phyloP scores from a whole-genome alignment of 1,140 invertebrate genomes.

The Caenorhabditis brenneri region DNA sequence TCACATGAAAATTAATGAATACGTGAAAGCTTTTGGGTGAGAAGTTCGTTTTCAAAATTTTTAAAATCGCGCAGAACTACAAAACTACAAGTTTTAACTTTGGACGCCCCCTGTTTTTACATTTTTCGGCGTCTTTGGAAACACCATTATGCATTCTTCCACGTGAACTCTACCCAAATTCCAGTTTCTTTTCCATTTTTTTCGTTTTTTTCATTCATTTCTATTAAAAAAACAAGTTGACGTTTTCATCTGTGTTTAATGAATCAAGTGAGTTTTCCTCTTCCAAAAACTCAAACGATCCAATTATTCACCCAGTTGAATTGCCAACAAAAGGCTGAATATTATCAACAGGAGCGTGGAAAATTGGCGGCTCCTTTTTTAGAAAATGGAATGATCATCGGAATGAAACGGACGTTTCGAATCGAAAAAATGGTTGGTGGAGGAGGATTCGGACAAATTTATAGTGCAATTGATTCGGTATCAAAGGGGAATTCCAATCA shows the following conservation, averaged over 20 bases:
- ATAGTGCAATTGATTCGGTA: slow-evolving; percentile 28
- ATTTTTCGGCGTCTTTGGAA: no score
- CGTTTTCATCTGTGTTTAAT: neutral
- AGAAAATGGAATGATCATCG: slow-evolving; percentile 4
- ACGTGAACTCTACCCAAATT: no score
- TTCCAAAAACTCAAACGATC: neutral
- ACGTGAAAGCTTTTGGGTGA: no score
- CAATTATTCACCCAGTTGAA: no score
- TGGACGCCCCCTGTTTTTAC: no score
- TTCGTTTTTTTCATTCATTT: neutral
- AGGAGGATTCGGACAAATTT: slow-evolving; percentile 58
- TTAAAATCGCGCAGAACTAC: no score
- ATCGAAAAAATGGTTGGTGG: slow-evolving; percentile 55
- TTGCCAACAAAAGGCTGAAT: slow-evolving; percentile 14
- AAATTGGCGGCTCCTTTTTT: slow-evolving; percentile 19
- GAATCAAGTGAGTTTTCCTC: neutral
- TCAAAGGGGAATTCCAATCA: neutral
- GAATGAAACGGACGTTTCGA: slow-evolving; percentile 21
- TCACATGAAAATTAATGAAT: no score
- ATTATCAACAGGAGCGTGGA: slow-evolving; percentile 4
- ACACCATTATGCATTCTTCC: no score
- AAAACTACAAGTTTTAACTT: no score
- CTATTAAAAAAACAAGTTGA: neutral
- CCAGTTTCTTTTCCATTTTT: no score
- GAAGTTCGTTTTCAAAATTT: no score